Conservation (phyloP, 2,797 vertebrate species). For the Anolis apletophallus region DNA sequence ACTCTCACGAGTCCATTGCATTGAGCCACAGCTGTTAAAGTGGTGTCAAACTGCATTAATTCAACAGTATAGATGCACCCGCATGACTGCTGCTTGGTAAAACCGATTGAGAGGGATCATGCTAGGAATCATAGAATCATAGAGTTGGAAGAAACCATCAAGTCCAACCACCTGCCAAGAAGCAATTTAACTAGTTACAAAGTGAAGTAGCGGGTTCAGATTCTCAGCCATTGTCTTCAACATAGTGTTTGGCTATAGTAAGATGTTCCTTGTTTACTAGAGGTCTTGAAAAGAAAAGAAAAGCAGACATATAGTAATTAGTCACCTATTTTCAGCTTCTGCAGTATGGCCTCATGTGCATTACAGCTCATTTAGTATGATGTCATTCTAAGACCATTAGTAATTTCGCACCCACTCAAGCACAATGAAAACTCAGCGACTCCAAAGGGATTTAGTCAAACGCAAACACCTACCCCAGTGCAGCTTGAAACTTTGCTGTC, state of each 20-base stretch:
- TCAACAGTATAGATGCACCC: too few relatives aligned
- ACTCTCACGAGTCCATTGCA: too few relatives aligned
- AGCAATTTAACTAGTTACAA: too few relatives aligned
- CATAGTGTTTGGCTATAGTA: constrained; percentile 62
- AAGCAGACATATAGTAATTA: constrained; percentile 54
- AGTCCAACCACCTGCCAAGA: too few relatives aligned
- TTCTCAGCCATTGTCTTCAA: constrained; percentile 50
- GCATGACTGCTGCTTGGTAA: too few relatives aligned
- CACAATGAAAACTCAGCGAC: not conserved
- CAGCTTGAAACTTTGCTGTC: not conserved
- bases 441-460: not conserved
- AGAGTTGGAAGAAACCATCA: too few relatives aligned
- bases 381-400: constrained; percentile 65
- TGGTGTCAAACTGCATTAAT: too few relatives aligned
- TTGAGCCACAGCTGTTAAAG: too few relatives aligned
- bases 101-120: too few relatives aligned
- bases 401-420: constrained; percentile 5
- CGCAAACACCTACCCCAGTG: not conserved
- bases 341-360: constrained; percentile 58
- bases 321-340: constrained; percentile 57
- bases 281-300: constrained; percentile 42
- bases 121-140: too few relatives aligned
- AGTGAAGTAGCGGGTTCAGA: too few relatives aligned
- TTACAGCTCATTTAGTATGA: constrained; percentile 63
- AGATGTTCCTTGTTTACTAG: constrained; percentile 37